These are phyloP conservation scores for Idris sp. DNA, from an alignment of 1,140 invertebrate species.

Conservation along the genomic window DNA sequence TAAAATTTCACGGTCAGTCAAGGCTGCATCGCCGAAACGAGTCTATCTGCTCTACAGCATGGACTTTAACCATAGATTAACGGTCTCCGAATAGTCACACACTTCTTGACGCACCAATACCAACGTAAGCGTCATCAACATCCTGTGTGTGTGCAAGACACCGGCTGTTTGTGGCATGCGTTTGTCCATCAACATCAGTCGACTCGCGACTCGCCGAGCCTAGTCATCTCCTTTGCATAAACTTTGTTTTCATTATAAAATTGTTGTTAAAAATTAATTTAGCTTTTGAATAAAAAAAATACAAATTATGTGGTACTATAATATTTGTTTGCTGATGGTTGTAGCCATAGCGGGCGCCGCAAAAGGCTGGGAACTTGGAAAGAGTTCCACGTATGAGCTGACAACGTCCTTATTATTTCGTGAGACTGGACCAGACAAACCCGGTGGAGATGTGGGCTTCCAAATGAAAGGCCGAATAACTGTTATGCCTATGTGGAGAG, in stretches of 20 bases:
- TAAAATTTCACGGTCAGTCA: not conserved
- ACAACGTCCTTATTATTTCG: slow-evolving; percentile 78
- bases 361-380: slow-evolving; percentile 70
- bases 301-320: slow-evolving; percentile 55
- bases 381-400: slow-evolving; percentile 74
- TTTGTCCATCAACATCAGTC: slow-evolving; percentile 71
- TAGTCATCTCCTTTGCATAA: slow-evolving; percentile 53
- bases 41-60: slow-evolving; percentile 59
- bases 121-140: slow-evolving; percentile 16
- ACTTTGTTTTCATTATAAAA: slow-evolving; percentile 2
- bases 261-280: too few relatives aligned
- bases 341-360: slow-evolving; percentile 67
- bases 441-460: slow-evolving; percentile 81
- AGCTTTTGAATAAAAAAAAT: too few relatives aligned
- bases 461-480: slow-evolving; percentile 76
- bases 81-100: slow-evolving; percentile 63
- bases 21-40: slow-evolving; percentile 6
- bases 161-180: slow-evolving; percentile 32
- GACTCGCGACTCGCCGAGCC: slow-evolving; percentile 66
- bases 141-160: slow-evolving; percentile 26
- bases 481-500: slow-evolving; percentile 79
- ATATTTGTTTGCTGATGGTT: slow-evolving; percentile 63
- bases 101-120: slow-evolving; percentile 11
- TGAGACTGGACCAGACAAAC: slow-evolving; percentile 71
- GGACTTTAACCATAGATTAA: slow-evolving; percentile 67